Evolutionary conservation across 1,140 invertebrate genomes (phyloP).

Genomic region (Amyelois transitella): DNA sequence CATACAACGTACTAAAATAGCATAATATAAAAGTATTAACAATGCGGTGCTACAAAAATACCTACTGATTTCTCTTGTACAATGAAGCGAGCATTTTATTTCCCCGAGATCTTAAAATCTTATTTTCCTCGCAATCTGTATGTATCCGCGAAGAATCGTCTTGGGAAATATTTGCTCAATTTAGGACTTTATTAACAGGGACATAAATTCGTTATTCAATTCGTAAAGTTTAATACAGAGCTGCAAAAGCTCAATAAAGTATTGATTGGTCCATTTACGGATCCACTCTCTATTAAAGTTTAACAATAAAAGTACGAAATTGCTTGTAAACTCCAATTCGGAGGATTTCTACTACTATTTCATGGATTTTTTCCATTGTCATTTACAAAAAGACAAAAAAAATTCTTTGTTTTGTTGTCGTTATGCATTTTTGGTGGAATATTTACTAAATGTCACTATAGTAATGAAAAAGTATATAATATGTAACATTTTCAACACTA

Average conservation of each 20-base stretch:
- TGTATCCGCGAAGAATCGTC: not conserved
- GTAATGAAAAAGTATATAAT: too few relatives aligned
- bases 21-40: not conserved
- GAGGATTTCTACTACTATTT: not conserved
- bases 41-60: too few relatives aligned
- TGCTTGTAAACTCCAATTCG: constrained; percentile 23
- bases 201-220: constrained; percentile 2
- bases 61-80: not conserved
- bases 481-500: not conserved
- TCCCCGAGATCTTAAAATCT: constrained; percentile 1
- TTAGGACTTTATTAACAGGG: not conserved
- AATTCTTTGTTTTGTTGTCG: not conserved
- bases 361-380: not conserved
- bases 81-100: not conserved
- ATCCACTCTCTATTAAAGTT: constrained; percentile 37
- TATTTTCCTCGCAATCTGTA: not conserved
- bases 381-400: not conserved
- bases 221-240: constrained; percentile 17
- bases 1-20: too few relatives aligned
- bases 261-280: constrained; percentile 36
- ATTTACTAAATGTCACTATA: too few relatives aligned
- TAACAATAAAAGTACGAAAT: constrained; percentile 31
- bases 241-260: constrained; percentile 30
- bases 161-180: not conserved
- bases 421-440: too few relatives aligned